Conservation (phyloP, 2,113 vertebrate species). For the Hippocampus guttulatus region DNA sequence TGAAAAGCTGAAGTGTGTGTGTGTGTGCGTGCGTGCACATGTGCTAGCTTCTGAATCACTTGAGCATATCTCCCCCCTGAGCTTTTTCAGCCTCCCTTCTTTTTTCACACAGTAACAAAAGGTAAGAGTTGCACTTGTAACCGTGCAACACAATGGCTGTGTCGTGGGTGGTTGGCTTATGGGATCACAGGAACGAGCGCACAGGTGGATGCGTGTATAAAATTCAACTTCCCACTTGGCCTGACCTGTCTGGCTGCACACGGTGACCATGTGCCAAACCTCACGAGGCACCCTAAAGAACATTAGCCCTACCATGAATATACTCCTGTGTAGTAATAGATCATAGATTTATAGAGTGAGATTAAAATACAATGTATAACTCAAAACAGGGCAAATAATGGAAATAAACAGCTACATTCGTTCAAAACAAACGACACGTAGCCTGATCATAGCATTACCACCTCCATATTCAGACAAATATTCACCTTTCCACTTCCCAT, state of each 20-base stretch:
- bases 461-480: no score
- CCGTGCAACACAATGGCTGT: not conserved
- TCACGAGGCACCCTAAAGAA: not conserved
- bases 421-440: not conserved
- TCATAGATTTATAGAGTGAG: not conserved
- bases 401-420: not conserved
- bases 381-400: not conserved
- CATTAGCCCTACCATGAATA: not conserved
- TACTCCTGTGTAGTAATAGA: not conserved
- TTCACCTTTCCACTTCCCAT: not conserved
- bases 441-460: not conserved
- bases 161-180: not conserved
- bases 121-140: constrained; percentile 17
- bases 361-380: no score
- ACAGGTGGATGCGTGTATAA: constrained; percentile 42
- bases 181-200: constrained; percentile 22
- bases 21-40: not conserved
- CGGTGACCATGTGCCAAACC: constrained; percentile 1
- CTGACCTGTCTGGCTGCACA: constrained; percentile 39
- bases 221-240: constrained; percentile 48
- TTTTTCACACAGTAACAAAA: constrained; percentile 8
- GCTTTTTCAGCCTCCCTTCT: not conserved
- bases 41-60: constrained; percentile 57
- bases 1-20: not conserved
- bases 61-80: constrained; percentile 35